A percentile compares a stretch with the other conserved stretches of the same genome.
These are phyloP conservation scores for Glaucidium brasilianum DNA, from an alignment of 2,113 vertebrate genomes.

Conservation along the genomic window DNA sequence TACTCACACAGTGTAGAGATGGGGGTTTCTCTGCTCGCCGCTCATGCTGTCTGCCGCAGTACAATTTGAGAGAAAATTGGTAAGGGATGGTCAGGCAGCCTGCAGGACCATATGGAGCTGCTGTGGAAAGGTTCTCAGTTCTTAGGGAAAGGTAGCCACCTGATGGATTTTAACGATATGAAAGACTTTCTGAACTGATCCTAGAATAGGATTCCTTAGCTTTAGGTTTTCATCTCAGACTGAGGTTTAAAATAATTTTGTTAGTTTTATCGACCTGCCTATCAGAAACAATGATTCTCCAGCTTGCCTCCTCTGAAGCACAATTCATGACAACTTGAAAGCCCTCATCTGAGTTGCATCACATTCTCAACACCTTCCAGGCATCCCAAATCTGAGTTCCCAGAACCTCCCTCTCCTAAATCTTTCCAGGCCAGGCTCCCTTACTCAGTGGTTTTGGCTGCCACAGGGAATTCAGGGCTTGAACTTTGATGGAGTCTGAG, in stretches of 20 bases:
- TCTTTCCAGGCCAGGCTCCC: neutral
- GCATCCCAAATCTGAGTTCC: neutral
- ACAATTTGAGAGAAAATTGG: neutral
- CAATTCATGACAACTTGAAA: neutral
- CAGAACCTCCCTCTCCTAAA: neutral
- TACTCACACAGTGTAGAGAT: neutral
- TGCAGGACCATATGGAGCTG: neutral
- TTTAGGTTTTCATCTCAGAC: neutral
- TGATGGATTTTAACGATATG: neutral
- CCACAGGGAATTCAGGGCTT: neutral
- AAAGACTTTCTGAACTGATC: neutral
- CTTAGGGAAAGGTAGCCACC: neutral
- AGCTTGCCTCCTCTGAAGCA: neutral
- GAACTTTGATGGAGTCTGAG: neutral
- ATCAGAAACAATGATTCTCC: neutral
- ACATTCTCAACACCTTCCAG: neutral
- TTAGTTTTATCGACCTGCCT: neutral
- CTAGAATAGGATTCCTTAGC: neutral
- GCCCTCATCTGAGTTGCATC: neutral
- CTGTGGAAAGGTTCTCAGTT: rapidly evolving
- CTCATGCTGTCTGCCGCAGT: neutral
- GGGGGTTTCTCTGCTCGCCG: neutral
- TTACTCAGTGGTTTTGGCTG: slow-evolving; percentile 16
- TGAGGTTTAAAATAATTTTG: neutral
- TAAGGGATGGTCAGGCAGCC: neutral